Evolutionary conservation across 1,140 invertebrate genomes (phyloP), one percentile per base, ranked within the genome.

Genomic region (Argopecten irradians): DNA sequence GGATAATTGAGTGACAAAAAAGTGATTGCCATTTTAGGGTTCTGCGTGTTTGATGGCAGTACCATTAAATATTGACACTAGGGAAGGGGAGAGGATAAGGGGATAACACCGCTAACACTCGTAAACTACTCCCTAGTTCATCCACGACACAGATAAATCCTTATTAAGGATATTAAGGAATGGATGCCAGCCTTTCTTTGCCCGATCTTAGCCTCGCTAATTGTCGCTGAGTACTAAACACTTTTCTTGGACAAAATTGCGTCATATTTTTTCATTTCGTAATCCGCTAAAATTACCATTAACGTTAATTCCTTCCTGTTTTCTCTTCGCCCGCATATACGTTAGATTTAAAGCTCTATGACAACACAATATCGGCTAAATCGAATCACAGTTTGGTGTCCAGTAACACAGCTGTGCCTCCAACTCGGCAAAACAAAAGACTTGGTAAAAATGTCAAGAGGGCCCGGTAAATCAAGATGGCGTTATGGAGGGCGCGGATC

Each of bases 301-400:
- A 71, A 71, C 55, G 55, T n/a, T 71, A n/a, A 71, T 71, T n/a
- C 28, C 55, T 71, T 71, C 55, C 55, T 71, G 55, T 71, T 71
- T n/a, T 71, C 55, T 22, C 3, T 28, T 71, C 55, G 28, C 55
- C 55, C 55, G 55, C 55, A 71, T 71, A 71, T 71, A 71, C 55
- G 55, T 28, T n/a, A 71, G 55, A 71, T 71, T 71, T 71, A 28
- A 28, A 71, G 55, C 22, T 71, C 55, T 71, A 28, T 71, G 55
- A 71, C 55, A 71, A 71, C 55, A 71, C 55, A 71, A 71, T 28
- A 22, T 71, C 55, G n/a, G n/a, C n/a, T n/a, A 5, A 71, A 71
- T 71, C 55, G 8, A 71, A 71, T 71, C 55, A 71, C 55, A 71
- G 55, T 71, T 71, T 71, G 55, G 16, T 71, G n/a, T 71, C 55